Base-by-base conservation (phyloP, 2,113 vertebrate genomes). In the Motacilla tschutschensis region DNA sequence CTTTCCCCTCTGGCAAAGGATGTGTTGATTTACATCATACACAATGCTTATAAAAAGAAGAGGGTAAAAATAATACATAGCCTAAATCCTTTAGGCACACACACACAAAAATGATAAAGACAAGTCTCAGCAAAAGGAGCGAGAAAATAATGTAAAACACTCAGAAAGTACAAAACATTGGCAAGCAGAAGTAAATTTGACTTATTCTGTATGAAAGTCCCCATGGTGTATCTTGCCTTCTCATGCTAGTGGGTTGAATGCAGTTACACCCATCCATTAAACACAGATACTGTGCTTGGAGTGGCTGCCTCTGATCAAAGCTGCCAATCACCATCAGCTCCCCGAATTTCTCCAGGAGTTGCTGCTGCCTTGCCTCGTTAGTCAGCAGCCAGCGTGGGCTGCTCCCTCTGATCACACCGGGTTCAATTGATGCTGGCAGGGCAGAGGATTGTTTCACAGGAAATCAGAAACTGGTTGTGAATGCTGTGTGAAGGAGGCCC, bases 271-370 rank as follows among this genome's bases (percentile, higher is more conserved):
- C 33, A 40, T 18, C 33, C 14, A 47, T 47, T 31, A 55, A 79
- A 19, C 1, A 0, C 10, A 26, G 17, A 15, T 4, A 0, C 31
- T 41, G 40, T 46, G 57, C 51, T 31, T 28, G 35, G 1, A 4
- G 64, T 14, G 55, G 17, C 58, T 36, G 43, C 19, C 28, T 22
- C 28, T 65, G 38, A n/a, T 9, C 38, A 17, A 19, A 57, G 63
- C 0, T 87, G 43, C 55, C 81, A 26, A 4, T 46, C 12, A 31
- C 35, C 9, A 3, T 38, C 2, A 29, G 20, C 12, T 81, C 51
- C 4, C 17, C 13, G 26, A 35, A 14, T 28, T 60, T 38, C n/a
- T 40, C 5, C 33, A 35, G 44, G 21, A 65, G 14, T 6, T 48
- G 89, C 8, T 28, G 59, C 25, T 84, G 75, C 51, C 35, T 41